Base-by-base conservation (phyloP, 2,797 vertebrate species). In the Lutjanus campechanus region DNA sequence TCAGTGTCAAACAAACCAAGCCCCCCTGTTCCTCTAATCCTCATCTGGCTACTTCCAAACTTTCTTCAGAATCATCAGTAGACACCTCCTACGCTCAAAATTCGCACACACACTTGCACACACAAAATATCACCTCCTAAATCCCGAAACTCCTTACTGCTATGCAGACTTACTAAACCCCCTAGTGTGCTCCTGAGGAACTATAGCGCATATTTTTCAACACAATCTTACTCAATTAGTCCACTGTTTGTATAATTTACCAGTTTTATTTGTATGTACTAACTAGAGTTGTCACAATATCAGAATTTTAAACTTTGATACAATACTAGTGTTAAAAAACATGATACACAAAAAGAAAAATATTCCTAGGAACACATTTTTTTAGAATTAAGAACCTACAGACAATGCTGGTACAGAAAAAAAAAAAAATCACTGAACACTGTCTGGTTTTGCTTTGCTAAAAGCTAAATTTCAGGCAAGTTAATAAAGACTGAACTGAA, bases 1-100 rank as follows among this genome's bases (percentile, higher is more conserved):
- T 77, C 75, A 2, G 66, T 68, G 81, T 92, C 89, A 89, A 88
- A 92, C 88, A 87, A 86, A 77, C 50, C 50, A n/a, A n/a, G 65
- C 69, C 80, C 58, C 29, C 50, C 19, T 1, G 62, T 81, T 63
- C 29, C 68, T 53, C 43, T 61, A 78, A 83, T 72, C 70, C 79
- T 83, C 69, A 54, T 77, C 73, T 79, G 67, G 54, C 47, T 72
- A 80, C 36, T 71, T 75, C 13, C 12, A 82, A 70, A 81, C 73
- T 66, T 81, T 77, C 68, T 70, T 19, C 54, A 66, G 64, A 74
- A 54, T 75, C 73, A 76, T 76, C 59, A 58, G 74, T 8, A 62
- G 63, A 83, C 75, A 87, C 55, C 64, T 63, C 84, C 51, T 47
- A 59, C 43, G 2, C 46, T 61, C 50, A 58, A 11, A 61, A 46